Conservation (phyloP, 2,113 vertebrate genomes). For the Oxyruncus cristatus region DNA sequence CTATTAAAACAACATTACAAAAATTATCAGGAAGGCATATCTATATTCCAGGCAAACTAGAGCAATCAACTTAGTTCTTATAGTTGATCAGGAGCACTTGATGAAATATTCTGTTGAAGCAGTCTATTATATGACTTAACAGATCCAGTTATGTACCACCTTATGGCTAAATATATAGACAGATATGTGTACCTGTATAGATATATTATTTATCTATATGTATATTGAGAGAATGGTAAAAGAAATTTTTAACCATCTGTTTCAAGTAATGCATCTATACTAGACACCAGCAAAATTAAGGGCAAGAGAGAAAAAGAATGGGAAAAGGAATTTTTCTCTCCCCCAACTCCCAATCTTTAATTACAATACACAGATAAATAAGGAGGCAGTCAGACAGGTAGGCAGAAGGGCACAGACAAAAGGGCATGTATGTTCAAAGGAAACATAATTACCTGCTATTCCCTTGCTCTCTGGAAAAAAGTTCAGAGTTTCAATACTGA, state of each 20-base stretch:
- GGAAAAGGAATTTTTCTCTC: neutral
- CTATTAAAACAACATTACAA: neutral
- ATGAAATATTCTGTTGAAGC: neutral
- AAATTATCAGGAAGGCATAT: neutral
- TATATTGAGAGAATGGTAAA: neutral
- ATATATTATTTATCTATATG: neutral
- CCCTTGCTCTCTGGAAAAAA: conserved; percentile 49
- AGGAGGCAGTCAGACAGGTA: conserved; percentile 30
- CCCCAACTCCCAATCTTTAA: neutral
- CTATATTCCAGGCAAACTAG: neutral
- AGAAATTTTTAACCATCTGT: neutral
- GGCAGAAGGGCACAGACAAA: conserved; percentile 58
- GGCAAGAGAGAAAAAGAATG: neutral
- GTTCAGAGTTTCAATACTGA: conserved; percentile 61
- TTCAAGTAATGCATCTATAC: neutral
- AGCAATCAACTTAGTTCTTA: neutral
- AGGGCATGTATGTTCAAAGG: conserved; percentile 48
- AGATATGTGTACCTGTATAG: neutral
- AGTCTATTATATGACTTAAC: neutral
- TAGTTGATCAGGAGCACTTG: neutral
- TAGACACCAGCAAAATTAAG: neutral
- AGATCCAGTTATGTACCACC: neutral
- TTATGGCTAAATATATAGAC: neutral
- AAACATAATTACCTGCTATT: conserved; percentile 64
- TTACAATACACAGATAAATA: conserved; percentile 50